A percentile compares a stretch with the other conserved stretches of the same genome.
Conservation (phyloP, 2,888 invertebrate species). For the Priocnemis perturbator region DNA sequence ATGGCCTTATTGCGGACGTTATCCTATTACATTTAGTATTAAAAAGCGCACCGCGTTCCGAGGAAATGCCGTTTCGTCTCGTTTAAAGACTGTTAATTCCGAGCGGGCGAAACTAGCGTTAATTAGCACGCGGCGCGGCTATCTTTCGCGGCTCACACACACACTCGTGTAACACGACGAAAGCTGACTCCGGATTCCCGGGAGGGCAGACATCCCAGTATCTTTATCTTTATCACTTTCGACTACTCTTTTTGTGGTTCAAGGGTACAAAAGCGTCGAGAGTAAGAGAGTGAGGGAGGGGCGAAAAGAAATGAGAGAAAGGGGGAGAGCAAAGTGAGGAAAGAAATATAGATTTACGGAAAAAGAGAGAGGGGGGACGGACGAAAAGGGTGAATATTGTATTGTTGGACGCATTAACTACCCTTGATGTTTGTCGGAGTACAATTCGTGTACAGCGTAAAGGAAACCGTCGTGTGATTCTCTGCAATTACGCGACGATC, state of each 20-base stretch:
- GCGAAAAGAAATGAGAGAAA: conserved; percentile 23
- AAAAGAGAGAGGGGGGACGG: conserved; percentile 19
- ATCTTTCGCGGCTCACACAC: conserved; percentile 12
- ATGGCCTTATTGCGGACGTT: too few species aligned
- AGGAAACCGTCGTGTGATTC: too few species aligned
- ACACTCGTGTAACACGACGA: conserved; percentile 8
- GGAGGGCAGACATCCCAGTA: conserved; percentile 2
- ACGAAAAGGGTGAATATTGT: neutral
- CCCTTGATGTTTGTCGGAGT: too few species aligned
- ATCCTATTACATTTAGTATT: too few species aligned
- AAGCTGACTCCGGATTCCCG: conserved; percentile 10
- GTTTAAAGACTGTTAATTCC: conserved; percentile 34
- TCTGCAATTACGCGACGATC: too few species aligned
- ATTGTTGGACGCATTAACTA: neutral
- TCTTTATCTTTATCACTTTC: conserved; percentile 21
- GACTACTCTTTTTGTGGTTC: neutral
- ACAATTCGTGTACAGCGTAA: too few species aligned
- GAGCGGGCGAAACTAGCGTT: conserved; percentile 31
- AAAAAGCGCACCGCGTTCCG: too few species aligned
- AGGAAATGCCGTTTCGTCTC: too few species aligned
- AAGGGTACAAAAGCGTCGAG: conserved; percentile 16
- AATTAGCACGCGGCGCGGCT: conserved; percentile 38
- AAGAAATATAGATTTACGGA: conserved; percentile 35
- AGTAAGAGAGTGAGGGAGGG: conserved; percentile 1
- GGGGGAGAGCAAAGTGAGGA: conserved; percentile 9